Evolutionary conservation across 1,140 invertebrate species (phyloP), one percentile per base, ranked within the genome.

Genomic region (Drosophila lowei): DNA sequence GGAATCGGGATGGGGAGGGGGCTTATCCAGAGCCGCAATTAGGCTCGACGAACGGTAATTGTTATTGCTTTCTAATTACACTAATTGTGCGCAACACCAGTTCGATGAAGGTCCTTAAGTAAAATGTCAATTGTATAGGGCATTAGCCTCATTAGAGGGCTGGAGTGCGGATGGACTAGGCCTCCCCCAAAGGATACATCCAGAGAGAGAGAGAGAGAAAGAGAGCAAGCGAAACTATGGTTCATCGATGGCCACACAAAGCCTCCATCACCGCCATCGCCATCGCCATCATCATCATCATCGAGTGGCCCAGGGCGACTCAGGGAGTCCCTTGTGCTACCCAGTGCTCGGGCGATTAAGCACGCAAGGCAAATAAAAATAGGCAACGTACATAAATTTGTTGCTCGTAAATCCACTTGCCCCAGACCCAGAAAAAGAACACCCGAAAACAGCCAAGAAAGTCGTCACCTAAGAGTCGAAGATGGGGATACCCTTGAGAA

Each of bases 51-150:
- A 71, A 72, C 44, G 62, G 67, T 88, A 88, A 88, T 88, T 83
- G 84, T 88, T 88, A 89, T 88, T 79, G 83, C 78, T 88, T 88
- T 88, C 84, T 88, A 88, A 88, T 88, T 88, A 88, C 83, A 88
- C 52, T 71, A 79, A 77, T 75, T 83, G 64, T 79, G 55, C 49
- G 59, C 73, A 77, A 77, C 74, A 77, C 74, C 73, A 77, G 72
- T 67, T 61, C 72, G 72, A 75, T 61, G 72, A 67, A 88, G 68
- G 77, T 78, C 83, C 79, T 59, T 73, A 88, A 89, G 79, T 88
- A 83, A 88, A 88, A 88, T 88, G 83, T 89, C 84, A 88, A 88
- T 88, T 88, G 83, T 55, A 52, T 59, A 52, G 61, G 57, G 78
- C 66, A 85, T 85, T 79, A 70, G 76, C 53, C 76, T 72, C 80